phyloP scores from a whole-genome alignment of 2,888 invertebrate genomes.

The Limulus polyphemus region DNA sequence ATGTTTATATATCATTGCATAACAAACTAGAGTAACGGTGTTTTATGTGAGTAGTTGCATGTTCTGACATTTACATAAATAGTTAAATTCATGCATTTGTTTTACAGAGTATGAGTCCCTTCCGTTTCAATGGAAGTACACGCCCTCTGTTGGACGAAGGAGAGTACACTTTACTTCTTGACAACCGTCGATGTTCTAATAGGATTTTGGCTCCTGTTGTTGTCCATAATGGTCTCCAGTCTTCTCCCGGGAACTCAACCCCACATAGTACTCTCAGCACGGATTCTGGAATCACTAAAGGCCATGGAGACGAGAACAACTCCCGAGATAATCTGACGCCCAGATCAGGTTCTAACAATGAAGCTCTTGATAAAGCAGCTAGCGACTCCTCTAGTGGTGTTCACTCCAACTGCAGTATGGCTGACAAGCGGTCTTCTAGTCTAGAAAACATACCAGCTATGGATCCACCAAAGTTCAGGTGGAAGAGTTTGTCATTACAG shows the following conservation, averaged over 20 bases:
- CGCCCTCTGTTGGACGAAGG: slow-evolving; percentile 7
- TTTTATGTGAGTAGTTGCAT: no score
- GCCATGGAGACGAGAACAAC: slow-evolving; percentile 1
- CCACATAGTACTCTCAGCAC: slow-evolving; percentile 10
- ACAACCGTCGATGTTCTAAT: slow-evolving; percentile 3
- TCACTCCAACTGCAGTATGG: slow-evolving; percentile 26
- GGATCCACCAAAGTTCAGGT: slow-evolving; percentile 29
- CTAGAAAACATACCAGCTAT: slow-evolving; percentile 23
- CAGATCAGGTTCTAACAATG: slow-evolving; percentile 23
- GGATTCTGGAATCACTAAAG: slow-evolving; percentile 11
- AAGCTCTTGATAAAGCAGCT: slow-evolving; percentile 34
- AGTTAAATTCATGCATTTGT: no score
- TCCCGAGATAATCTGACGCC: slow-evolving; percentile 4
- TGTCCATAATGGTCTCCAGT: slow-evolving; percentile 11
- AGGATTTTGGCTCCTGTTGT: slow-evolving; percentile 18
- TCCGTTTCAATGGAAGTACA: no score
- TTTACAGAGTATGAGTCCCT: no score
- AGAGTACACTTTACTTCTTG: slow-evolving; percentile 16
- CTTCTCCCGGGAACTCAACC: no score
- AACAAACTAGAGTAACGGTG: no score
- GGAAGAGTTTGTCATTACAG: slow-evolving; percentile 47
- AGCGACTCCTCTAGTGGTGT: slow-evolving; percentile 37
- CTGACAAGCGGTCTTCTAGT: slow-evolving; percentile 25
- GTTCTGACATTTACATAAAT: no score
- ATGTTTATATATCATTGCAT: no score